These are phyloP conservation scores for Drosophila tripunctata DNA, from an alignment of 2,888 invertebrate genomes.

Conservation along the genomic window DNA sequence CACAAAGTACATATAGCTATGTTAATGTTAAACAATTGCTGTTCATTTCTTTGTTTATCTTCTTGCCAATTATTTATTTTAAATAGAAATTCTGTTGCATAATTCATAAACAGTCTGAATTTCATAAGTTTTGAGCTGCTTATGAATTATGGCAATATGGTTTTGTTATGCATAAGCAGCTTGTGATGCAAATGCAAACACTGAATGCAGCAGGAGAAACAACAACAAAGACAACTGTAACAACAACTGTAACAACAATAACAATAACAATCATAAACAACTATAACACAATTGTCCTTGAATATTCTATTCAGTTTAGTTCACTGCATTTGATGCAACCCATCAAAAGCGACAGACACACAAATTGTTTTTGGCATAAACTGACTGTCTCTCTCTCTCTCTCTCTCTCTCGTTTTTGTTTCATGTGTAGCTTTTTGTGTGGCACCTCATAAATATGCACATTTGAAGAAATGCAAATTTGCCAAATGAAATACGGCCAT, in stretches of 20 bases:
- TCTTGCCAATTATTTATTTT: neutral
- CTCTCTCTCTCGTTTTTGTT: neutral
- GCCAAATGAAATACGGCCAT: constrained; percentile 54
- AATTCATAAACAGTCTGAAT: constrained; percentile 29
- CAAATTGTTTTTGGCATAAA: constrained; percentile 22
- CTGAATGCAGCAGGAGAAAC: constrained; percentile 12
- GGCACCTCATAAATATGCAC: constrained; percentile 63
- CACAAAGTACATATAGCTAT: neutral
- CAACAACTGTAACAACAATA: neutral
- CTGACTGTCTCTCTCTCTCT: neutral
- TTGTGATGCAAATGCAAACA: constrained; percentile 37
- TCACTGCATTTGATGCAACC: constrained; percentile 2
- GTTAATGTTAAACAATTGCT: neutral
- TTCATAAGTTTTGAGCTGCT: constrained; percentile 30
- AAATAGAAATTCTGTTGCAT: neutral
- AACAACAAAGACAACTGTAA: constrained; percentile 1
- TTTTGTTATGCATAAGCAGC: constrained; percentile 37
- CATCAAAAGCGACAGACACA: constrained; percentile 1
- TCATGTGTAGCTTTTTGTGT: neutral
- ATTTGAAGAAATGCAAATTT: constrained; percentile 43
- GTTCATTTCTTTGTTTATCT: neutral
- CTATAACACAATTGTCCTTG: constrained; percentile 7
- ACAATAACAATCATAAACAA: neutral
- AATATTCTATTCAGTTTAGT: constrained; percentile 19
- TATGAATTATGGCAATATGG: constrained; percentile 23